Percentiles rank a stretch among this genome's conserved stretches.
Evolutionary conservation across 2,888 invertebrate species (phyloP).

Genomic region (Scotopteryx bipunctaria): DNA sequence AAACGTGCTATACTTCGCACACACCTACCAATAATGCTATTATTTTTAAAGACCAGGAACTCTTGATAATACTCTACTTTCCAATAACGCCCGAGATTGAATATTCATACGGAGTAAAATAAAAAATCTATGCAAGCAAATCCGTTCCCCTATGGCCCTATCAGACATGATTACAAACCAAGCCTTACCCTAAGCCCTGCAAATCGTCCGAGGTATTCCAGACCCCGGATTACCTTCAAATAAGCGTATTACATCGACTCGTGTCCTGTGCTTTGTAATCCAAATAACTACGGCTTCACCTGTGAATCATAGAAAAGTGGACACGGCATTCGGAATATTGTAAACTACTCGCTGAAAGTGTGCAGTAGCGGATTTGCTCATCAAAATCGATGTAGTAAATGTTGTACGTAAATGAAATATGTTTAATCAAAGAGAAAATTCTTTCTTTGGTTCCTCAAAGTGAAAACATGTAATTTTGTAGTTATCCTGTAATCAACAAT

Average conservation of each 20-base stretch:
- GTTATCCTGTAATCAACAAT: no score
- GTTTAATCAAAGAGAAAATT: no score
- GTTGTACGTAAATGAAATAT: no score
- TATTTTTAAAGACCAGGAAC: no score
- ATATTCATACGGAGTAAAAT: not conserved
- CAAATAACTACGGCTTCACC: conserved; percentile 64
- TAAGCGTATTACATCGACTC: conserved; percentile 71
- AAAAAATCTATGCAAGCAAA: conserved; percentile 20
- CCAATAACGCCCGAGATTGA: not conserved
- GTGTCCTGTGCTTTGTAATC: conserved; percentile 64
- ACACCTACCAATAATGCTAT: no score
- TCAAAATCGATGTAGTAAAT: no score
- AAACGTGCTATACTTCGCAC: no score
- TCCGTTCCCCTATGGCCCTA: conserved; percentile 26
- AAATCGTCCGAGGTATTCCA: conserved; percentile 56
- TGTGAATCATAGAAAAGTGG: conserved; percentile 10
- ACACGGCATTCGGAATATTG: conserved; percentile 14
- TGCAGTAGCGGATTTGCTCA: no score
- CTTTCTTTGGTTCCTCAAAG: no score
- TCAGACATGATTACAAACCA: conserved; percentile 33
- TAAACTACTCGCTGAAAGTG: not conserved
- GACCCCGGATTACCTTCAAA: conserved; percentile 71
- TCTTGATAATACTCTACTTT: not conserved
- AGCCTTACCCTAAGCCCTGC: conserved; percentile 36
- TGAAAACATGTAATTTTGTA: no score